Base-by-base conservation (phyloP, 2,888 invertebrate genomes). In the Rhogogaster chlorosoma region DNA sequence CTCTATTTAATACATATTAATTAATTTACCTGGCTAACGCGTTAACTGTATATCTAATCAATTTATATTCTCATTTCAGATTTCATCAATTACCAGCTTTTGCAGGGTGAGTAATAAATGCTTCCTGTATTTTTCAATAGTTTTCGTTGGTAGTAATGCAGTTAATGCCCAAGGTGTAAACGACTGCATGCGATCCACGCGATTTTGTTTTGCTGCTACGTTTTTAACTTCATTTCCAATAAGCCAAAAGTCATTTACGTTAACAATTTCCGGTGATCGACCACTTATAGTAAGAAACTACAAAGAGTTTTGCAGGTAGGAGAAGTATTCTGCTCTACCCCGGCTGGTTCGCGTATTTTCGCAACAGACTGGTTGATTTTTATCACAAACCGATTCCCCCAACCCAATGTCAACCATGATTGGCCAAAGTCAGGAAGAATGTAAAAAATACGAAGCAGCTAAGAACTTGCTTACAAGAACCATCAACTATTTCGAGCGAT, bases 81-180 rank as follows among this genome's bases (percentile, higher is more conserved):
- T 98, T 90, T 97, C 98, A 73, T 95, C 97, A 87, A 96, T 97
- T 87, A 98, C 97, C 87, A 97, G 97, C 92, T 98, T 98, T 93
- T 98, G 97, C 94, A 95, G 97, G 95, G 97, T 97, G 94, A 96
- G 97, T 95, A 86, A 85, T 80, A 3, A 36, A 36, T 22, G 9
- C 12, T 36, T 22, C 12, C 1, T 18, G 9, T 57, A 45, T 57
- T n/a, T 7, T 78, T 78, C 5, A 22, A 22, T 36, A 10, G 10
- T 61, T 78, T 22, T 38, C 10, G 18, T 77, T 18, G 42, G 22
- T 22, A 22, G 18, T 42, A 32, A 6, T 32, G 67, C 67, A 67
- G 26, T 18, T 7, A 67, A 67, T 67, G 18, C 29, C 18, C 32
- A 32, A 1, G 12, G 32, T 67, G 67, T 32, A 10, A 67, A 1